phyloP scores from a whole-genome alignment of 2,888 invertebrate species.

The Dolichomitus sp. region DNA sequence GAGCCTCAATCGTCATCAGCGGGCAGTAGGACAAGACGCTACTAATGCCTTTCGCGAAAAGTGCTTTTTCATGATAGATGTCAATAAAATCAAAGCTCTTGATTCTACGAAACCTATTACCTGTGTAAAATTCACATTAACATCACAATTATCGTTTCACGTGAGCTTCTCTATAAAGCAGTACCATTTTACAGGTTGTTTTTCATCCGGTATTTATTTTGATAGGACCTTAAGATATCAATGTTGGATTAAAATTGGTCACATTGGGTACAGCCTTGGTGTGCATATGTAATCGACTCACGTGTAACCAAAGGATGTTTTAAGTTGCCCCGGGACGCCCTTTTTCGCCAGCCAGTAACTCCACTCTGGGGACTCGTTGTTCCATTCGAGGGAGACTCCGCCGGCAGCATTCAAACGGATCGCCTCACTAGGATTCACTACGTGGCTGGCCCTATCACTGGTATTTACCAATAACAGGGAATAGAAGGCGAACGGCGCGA shows the following conservation, averaged over 20 bases:
- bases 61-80: neutral
- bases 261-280: neutral
- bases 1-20: slow-evolving; percentile 13
- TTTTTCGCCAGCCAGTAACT: slow-evolving; percentile 12
- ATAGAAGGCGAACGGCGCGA: slow-evolving; percentile 39
- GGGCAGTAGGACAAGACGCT: neutral
- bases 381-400: slow-evolving; percentile 19
- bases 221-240: no score
- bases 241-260: no score
- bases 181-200: no score
- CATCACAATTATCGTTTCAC: no score
- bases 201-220: no score
- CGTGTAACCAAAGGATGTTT: slow-evolving; percentile 33
- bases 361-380: slow-evolving; percentile 27
- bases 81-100: no score
- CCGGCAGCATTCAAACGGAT: slow-evolving; percentile 36
- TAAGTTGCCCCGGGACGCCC: neutral
- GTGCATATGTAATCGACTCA: neutral
- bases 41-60: neutral
- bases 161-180: no score
- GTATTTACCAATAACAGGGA: slow-evolving; percentile 67
- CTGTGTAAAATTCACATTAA: no score
- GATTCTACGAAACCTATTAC: no score
- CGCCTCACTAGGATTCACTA: slow-evolving; percentile 29
- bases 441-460: slow-evolving; percentile 17